phyloP scores from a whole-genome alignment of 2,888 invertebrate species.

The Drosophila merina region DNA sequence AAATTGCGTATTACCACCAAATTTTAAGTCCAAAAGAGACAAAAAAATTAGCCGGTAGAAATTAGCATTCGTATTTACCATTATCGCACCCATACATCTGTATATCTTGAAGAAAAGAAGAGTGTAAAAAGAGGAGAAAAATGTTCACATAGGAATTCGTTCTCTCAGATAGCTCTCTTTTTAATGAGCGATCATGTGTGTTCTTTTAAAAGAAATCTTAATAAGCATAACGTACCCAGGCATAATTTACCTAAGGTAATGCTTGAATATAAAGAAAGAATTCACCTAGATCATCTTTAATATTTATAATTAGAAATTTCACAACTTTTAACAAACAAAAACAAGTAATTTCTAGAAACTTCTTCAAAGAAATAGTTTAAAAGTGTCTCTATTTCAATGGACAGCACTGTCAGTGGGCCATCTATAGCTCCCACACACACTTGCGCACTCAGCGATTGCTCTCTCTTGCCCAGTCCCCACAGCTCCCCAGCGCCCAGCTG shows the following conservation, averaged over 20 bases:
- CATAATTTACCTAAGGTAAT: no score
- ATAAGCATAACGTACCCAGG: no score
- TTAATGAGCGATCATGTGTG: background rate
- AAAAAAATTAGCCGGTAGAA: conserved; percentile 37
- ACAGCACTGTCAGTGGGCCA: conserved; percentile 7
- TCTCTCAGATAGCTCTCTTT: background rate
- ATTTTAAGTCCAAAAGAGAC: conserved; percentile 8
- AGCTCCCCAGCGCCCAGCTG: background rate
- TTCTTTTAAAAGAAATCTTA: background rate
- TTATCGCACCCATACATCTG: conserved; percentile 25
- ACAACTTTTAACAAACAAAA: no score
- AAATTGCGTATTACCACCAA: background rate
- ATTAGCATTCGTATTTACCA: conserved; percentile 40
- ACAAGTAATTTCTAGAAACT: background rate
- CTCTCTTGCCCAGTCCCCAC: conserved; percentile 18
- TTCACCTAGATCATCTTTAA: no score
- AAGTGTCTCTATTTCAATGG: conserved; percentile 10
- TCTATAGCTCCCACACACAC: conserved; percentile 27
- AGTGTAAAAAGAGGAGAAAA: background rate
- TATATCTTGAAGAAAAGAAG: background rate
- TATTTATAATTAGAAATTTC: no score
- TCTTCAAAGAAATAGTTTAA: background rate
- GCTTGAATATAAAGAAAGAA: no score
- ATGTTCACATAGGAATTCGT: background rate
- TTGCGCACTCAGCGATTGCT: conserved; percentile 36